Conservation (phyloP, 2,888 invertebrate genomes). For the Pemphredon lugubris region DNA sequence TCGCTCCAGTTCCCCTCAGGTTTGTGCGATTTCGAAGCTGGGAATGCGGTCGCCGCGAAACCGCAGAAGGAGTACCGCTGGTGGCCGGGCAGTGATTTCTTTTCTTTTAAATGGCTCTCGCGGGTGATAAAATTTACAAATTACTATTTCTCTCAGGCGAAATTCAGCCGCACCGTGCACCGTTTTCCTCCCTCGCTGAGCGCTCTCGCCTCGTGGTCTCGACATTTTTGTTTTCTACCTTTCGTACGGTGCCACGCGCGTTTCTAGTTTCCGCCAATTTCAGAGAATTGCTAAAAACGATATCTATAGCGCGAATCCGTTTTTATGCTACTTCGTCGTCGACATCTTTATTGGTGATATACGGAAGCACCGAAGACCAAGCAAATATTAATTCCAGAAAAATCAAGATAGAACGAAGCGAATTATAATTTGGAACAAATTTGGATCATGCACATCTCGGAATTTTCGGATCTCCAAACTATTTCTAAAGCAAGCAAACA, state of each 20-base stretch:
- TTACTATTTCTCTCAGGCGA: slow-evolving; percentile 54
- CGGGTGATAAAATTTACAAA: slow-evolving; percentile 72
- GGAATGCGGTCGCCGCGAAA: slow-evolving; percentile 5
- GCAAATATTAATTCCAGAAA: no score
- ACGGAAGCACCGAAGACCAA: no score
- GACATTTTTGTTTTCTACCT: slow-evolving; percentile 2
- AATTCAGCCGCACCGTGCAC: slow-evolving; percentile 3
- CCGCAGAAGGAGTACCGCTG: slow-evolving; percentile 18
- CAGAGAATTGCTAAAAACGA: slow-evolving; percentile 2
- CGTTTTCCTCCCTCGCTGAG: neutral
- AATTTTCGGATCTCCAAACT: no score
- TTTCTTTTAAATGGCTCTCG: slow-evolving; percentile 59
- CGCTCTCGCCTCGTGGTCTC: neutral
- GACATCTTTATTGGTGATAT: no score
- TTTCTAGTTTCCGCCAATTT: slow-evolving; percentile 2
- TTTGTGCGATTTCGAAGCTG: neutral
- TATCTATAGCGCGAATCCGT: no score
- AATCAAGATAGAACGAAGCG: no score
- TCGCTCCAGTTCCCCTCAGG: slow-evolving; percentile 4
- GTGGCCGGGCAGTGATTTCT: slow-evolving; percentile 27
- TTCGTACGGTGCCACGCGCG: neutral
- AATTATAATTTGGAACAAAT: no score
- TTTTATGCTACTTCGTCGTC: no score
- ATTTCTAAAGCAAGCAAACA: no score
- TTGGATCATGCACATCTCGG: no score